phyloP scores from a whole-genome alignment of 2,113 vertebrate genomes.

The Scatophagus argus region DNA sequence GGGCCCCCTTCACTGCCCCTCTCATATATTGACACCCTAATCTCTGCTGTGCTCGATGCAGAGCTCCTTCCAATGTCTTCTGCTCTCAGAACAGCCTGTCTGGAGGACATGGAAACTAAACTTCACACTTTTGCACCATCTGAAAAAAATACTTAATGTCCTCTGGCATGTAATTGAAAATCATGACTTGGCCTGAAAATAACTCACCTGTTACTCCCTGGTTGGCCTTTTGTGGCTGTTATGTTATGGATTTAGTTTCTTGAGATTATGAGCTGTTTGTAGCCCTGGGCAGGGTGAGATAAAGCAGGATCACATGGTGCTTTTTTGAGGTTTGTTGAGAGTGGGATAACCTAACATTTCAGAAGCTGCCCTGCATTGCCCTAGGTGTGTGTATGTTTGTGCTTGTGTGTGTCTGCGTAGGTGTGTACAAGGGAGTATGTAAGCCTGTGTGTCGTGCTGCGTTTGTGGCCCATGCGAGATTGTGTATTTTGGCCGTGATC shows the following conservation, averaged over 20 bases:
- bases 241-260: conserved; percentile 47
- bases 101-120: conserved; percentile 40
- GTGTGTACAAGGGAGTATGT: conserved; percentile 20
- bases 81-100: conserved; percentile 25
- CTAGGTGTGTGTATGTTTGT: conserved; percentile 1
- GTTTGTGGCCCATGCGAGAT: conserved; percentile 23
- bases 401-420: conserved; percentile 2
- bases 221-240: conserved; percentile 37
- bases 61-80: conserved; percentile 34
- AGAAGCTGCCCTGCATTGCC: conserved; percentile 2
- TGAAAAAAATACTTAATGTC: conserved; percentile 7
- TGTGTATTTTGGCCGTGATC: conserved; percentile 33
- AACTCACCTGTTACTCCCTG: conserved; percentile 36
- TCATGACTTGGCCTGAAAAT: conserved; percentile 20
- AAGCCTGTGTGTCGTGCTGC: not conserved
- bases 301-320: conserved; percentile 24
- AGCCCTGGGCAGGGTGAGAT: conserved; percentile 42
- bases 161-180: conserved; percentile 40
- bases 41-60: conserved; percentile 31
- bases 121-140: conserved; percentile 8
- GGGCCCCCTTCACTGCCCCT: conserved; percentile 3
- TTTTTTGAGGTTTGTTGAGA: conserved; percentile 18
- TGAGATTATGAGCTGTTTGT: conserved; percentile 41
- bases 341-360: conserved; percentile 30
- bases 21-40: conserved; percentile 50